phyloP scores from a whole-genome alignment of 2,113 vertebrate species.

The Ranitomeya imitator region DNA sequence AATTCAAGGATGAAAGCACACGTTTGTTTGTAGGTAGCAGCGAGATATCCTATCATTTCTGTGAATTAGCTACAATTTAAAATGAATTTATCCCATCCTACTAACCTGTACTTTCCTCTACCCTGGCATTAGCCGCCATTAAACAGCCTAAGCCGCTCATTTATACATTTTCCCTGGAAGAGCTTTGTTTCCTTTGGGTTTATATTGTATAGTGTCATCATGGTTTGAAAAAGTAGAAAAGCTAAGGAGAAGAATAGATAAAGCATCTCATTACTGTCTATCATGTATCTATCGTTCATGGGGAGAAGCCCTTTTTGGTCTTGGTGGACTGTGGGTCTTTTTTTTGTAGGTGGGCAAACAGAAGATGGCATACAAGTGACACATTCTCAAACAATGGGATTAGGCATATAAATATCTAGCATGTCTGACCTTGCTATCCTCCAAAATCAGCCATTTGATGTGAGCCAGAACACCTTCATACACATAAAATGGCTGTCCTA shows the following conservation, averaged over 20 bases:
- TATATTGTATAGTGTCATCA: neutral
- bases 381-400: too few relatives aligned
- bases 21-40: neutral
- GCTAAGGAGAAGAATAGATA: neutral
- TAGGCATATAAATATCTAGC: too few relatives aligned
- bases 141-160: constrained; percentile 1
- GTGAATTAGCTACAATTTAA: constrained; percentile 3
- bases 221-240: neutral
- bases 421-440: too few relatives aligned
- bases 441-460: too few relatives aligned
- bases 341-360: neutral
- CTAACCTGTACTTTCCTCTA: constrained; percentile 1
- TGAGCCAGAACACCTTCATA: too few relatives aligned
- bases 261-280: neutral
- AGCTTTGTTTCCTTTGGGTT: neutral
- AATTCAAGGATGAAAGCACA: neutral
- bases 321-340: neutral
- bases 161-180: neutral
- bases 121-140: constrained; percentile 2
- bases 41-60: constrained; percentile 15
- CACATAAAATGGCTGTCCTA: too few relatives aligned
- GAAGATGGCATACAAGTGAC: neutral
- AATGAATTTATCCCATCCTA: neutral
- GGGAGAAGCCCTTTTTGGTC: neutral
- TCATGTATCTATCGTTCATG: neutral